These are phyloP conservation scores for Copidosoma aretas DNA, from an alignment of 2,888 invertebrate species.

Conservation along the genomic window DNA sequence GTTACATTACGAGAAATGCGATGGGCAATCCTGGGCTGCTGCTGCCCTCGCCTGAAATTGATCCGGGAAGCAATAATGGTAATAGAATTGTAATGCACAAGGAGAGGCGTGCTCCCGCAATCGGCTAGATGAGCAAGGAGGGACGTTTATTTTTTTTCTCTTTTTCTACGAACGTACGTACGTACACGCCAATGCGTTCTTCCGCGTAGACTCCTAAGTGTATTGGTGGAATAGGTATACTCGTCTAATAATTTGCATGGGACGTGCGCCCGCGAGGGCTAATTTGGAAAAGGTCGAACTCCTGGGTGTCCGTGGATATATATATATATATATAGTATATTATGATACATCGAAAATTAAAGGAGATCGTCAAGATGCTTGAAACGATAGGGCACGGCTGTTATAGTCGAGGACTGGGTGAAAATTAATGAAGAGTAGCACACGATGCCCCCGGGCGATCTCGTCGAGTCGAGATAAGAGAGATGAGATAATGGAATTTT, in stretches of 20 bases:
- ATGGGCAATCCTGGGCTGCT: conserved; percentile 18
- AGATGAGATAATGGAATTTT: neutral
- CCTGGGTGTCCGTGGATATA: neutral
- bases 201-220: neutral
- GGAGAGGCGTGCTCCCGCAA: conserved; percentile 14
- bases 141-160: neutral
- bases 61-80: conserved; percentile 33
- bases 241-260: conserved; percentile 38
- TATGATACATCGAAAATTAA: neutral
- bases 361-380: conserved; percentile 18
- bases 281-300: conserved; percentile 33
- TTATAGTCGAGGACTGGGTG: neutral
- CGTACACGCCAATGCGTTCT: neutral
- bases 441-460: neutral
- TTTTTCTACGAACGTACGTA: too few relatives aligned
- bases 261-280: conserved; percentile 27
- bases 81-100: conserved; percentile 34
- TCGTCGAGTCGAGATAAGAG: neutral
- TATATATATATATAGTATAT: neutral
- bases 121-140: conserved; percentile 8
- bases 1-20: conserved; percentile 33
- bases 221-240: conserved; percentile 10
- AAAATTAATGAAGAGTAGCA: neutral
- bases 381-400: conserved; percentile 34
- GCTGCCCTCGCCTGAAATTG: conserved; percentile 11